phyloP scores from a whole-genome alignment of 2,797 vertebrate species.

The Luscinia luscinia region DNA sequence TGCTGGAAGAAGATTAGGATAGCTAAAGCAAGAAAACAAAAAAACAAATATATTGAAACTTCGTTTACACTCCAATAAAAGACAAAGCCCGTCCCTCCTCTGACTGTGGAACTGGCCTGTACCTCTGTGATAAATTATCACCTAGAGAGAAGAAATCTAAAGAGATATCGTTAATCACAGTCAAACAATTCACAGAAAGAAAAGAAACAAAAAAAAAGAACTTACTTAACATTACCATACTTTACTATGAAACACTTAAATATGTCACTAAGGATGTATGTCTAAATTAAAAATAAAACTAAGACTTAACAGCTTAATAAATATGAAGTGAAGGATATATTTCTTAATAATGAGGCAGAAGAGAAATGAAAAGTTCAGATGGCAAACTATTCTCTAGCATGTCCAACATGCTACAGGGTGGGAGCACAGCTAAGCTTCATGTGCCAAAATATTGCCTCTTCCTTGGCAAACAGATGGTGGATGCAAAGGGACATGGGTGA shows the following conservation, averaged over 20 bases:
- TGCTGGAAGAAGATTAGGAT: slow-evolving; percentile 59
- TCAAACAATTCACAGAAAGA: slow-evolving; percentile 95
- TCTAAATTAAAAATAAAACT: slow-evolving; percentile 88
- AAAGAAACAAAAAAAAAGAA: slow-evolving; percentile 85
- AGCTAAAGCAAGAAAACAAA: slow-evolving; percentile 64
- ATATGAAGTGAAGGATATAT: slow-evolving; percentile 75
- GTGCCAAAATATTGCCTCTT: slow-evolving; percentile 51
- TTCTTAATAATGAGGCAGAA: slow-evolving; percentile 77
- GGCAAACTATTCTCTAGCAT: slow-evolving; percentile 95
- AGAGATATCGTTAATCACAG: slow-evolving; percentile 98
- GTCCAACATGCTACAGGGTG: slow-evolving; percentile 74
- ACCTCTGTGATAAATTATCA: slow-evolving; percentile 98
- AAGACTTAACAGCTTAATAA: slow-evolving; percentile 90
- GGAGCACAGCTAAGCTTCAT: slow-evolving; percentile 31
- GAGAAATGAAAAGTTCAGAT: slow-evolving; percentile 85
- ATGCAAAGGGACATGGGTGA: slow-evolving; percentile 23
- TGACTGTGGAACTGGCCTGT: slow-evolving; percentile 92
- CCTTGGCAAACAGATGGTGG: background rate
- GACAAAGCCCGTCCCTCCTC: slow-evolving; percentile 79
- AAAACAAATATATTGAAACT: slow-evolving; percentile 83
- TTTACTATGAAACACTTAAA: slow-evolving; percentile 91
- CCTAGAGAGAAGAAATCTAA: slow-evolving; percentile 99
- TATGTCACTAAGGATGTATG: slow-evolving; percentile 86
- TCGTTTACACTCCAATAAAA: slow-evolving; percentile 87
- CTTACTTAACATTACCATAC: slow-evolving; percentile 98